Evolutionary conservation across 2,797 vertebrate species (phyloP).

Genomic region (Lophotriccus pileatus): DNA sequence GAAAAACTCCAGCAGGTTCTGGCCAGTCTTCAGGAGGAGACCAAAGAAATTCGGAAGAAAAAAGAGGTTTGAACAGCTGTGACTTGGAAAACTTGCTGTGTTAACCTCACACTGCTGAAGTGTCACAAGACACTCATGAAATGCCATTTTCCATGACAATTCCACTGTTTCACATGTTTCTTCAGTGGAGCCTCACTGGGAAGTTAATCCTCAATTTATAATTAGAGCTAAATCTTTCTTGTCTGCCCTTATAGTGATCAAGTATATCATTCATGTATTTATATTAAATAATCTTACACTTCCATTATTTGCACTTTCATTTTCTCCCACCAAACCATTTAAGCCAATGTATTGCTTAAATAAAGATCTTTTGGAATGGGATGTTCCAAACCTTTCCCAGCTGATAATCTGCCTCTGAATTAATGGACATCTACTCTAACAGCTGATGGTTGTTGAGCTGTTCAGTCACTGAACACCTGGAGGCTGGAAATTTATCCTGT

Average conservation of each 20-base stretch:
- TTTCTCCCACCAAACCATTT: background rate
- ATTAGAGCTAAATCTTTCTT: background rate
- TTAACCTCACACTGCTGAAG: background rate
- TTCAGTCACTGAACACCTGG: background rate
- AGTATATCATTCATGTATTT: background rate
- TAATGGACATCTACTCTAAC: background rate
- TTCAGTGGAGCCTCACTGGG: background rate
- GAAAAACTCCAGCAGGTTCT: conserved; percentile 86
- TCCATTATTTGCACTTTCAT: background rate
- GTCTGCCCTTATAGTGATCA: background rate
- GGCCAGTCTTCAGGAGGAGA: conserved; percentile 91
- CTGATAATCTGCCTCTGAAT: background rate
- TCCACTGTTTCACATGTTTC: accelerated
- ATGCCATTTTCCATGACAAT: background rate
- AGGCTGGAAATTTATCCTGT: background rate
- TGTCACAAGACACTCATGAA: background rate
- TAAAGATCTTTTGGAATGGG: background rate
- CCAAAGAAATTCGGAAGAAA: conserved; percentile 86
- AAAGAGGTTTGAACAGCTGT: conserved; percentile 84
- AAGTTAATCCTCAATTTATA: background rate
- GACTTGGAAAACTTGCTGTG: background rate
- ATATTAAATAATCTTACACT: background rate
- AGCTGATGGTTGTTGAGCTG: background rate
- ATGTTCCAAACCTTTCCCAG: background rate
- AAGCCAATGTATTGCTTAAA: background rate